Conservation (phyloP, 2,113 vertebrate genomes). For the Lagopus leucura region DNA sequence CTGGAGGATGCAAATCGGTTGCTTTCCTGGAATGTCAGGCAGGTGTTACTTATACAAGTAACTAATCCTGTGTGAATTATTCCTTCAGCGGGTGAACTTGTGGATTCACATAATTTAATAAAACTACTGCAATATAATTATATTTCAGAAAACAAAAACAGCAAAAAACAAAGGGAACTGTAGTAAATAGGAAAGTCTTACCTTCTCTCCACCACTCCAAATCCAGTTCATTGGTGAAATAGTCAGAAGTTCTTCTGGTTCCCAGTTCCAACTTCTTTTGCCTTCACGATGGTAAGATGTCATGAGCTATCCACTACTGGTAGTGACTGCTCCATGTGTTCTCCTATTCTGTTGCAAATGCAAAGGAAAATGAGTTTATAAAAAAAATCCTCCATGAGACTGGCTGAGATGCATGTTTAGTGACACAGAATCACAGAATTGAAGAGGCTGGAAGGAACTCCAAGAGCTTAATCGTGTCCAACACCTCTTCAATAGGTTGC, state of each 20-base stretch:
- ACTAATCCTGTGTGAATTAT: not conserved
- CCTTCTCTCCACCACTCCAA: accelerated
- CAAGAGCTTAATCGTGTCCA: too few relatives aligned
- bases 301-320: not conserved
- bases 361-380: not conserved
- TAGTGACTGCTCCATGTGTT: not conserved
- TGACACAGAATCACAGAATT: too few relatives aligned
- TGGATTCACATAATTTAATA: not conserved
- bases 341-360: not conserved
- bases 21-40: not conserved
- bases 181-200: not conserved
- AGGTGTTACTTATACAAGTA: not conserved
- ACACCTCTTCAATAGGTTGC: too few relatives aligned
- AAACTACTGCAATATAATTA: not conserved
- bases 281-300: not conserved
- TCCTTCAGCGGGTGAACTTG: not conserved
- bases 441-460: too few relatives aligned
- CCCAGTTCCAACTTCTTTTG: not conserved
- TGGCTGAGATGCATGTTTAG: not conserved
- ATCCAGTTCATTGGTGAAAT: not conserved
- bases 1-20: not conserved
- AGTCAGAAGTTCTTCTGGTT: not conserved
- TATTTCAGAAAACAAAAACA: not conserved
- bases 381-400: not conserved
- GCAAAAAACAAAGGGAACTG: not conserved